Percentiles rank a stretch among this genome's conserved stretches.
These are phyloP conservation scores for Tapirus indicus DNA, from an alignment of 2,797 vertebrate species.

Conservation along the genomic window DNA sequence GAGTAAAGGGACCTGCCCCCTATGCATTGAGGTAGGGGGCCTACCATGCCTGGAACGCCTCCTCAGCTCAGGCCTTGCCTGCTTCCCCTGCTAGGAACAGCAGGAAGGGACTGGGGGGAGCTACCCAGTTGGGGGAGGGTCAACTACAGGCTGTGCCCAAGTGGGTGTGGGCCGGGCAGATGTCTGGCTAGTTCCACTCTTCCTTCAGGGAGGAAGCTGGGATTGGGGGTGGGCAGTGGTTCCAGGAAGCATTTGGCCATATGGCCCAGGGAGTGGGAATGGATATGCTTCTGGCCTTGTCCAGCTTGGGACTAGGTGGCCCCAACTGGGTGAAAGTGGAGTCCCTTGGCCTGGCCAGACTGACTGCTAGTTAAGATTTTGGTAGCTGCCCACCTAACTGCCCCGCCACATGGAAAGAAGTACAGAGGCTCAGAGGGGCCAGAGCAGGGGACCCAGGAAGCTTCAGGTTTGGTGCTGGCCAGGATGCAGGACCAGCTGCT, in stretches of 20 bases:
- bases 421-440: background rate
- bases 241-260: background rate
- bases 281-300: background rate
- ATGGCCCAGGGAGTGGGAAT: background rate
- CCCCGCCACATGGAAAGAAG: background rate
- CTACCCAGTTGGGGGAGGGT: background rate
- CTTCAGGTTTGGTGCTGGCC: background rate
- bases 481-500: background rate
- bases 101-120: background rate
- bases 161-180: background rate
- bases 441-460: background rate
- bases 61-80: background rate
- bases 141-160: background rate
- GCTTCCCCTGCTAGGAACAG: background rate
- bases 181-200: background rate
- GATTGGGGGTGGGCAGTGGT: background rate
- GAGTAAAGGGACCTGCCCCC: background rate
- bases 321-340: background rate
- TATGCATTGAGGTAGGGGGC: background rate
- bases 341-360: background rate
- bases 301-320: background rate
- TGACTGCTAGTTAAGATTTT: background rate
- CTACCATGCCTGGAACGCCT: background rate
- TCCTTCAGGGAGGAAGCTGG: background rate
- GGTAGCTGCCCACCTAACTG: background rate